Evolutionary conservation across 2,797 vertebrate species (phyloP).

Genomic region (Neosilurus mollespiculum): DNA sequence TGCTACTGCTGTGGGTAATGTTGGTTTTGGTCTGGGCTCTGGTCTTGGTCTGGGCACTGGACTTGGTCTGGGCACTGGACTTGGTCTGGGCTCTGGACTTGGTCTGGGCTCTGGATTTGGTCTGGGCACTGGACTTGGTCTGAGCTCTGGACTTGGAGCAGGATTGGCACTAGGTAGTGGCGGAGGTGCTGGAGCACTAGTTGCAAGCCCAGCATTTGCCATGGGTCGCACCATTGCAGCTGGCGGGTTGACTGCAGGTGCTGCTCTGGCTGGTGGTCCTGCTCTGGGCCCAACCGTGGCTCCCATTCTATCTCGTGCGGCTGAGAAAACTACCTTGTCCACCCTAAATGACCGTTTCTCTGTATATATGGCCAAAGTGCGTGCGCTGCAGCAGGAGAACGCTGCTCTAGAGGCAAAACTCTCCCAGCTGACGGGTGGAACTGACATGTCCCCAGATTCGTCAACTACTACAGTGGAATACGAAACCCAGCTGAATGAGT

Average conservation of each 20-base stretch:
- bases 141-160: constrained; percentile 32
- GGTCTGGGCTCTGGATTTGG: constrained; percentile 23
- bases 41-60: constrained; percentile 33
- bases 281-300: constrained; percentile 39
- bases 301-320: constrained; percentile 60
- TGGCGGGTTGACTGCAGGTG: constrained; percentile 59
- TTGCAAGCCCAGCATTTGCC: constrained; percentile 63
- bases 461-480: constrained; percentile 59
- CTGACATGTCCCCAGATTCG: constrained; percentile 59
- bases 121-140: constrained; percentile 41
- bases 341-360: constrained; percentile 67
- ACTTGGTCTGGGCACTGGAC: constrained; percentile 29
- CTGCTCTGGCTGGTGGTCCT: constrained; percentile 54
- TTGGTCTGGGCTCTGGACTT: constrained; percentile 24
- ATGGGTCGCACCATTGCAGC: constrained; percentile 64
- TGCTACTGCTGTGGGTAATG: neutral
- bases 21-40: neutral
- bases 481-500: constrained; percentile 65
- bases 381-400: constrained; percentile 64
- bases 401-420: constrained; percentile 64
- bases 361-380: constrained; percentile 64
- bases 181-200: constrained; percentile 49
- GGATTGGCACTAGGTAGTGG: constrained; percentile 50
- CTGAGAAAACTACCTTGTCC: constrained; percentile 65
- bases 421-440: constrained; percentile 64